phyloP scores from a whole-genome alignment of 2,797 vertebrate genomes.

The Acanthopagrus latus region DNA sequence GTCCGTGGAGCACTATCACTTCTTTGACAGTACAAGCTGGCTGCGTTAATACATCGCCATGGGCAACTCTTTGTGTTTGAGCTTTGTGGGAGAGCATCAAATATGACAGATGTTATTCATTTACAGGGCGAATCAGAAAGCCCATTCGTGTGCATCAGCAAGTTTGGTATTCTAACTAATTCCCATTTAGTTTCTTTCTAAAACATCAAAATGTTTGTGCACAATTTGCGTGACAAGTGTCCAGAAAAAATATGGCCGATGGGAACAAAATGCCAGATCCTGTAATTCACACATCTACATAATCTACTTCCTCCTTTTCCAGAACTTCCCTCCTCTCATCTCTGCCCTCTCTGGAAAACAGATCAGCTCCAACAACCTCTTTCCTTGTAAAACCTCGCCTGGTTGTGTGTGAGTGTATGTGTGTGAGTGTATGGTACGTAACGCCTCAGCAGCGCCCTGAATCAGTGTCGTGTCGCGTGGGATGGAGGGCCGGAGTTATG shows the following conservation, averaged over 20 bases:
- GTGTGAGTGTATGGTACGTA: conserved; percentile 13
- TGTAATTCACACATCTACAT: conserved; percentile 26
- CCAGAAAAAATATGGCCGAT: conserved; percentile 14
- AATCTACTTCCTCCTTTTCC: conserved; percentile 14
- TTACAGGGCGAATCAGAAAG: not conserved
- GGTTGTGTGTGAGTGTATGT: conserved; percentile 15
- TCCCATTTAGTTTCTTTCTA: not conserved
- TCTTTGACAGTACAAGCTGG: not conserved
- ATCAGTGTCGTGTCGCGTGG: conserved; percentile 29
- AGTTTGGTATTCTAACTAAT: not conserved
- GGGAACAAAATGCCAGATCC: conserved; percentile 27
- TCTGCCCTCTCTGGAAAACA: conserved; percentile 33
- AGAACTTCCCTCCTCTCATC: conserved; percentile 13
- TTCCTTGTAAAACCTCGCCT: conserved; percentile 36
- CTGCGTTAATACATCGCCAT: not conserved
- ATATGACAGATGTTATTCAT: not conserved
- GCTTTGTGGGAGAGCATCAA: not conserved
- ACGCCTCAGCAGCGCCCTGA: conserved; percentile 30
- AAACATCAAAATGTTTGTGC: conserved; percentile 10
- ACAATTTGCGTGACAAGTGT: conserved; percentile 23
- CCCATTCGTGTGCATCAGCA: conserved; percentile 9
- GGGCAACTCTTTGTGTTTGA: not conserved
- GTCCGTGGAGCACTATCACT: not conserved
- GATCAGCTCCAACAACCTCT: conserved; percentile 11
- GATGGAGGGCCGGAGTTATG: conserved; percentile 41